These are phyloP conservation scores for Alloplasta piceator DNA, from an alignment of 2,888 invertebrate genomes.

Conservation along the genomic window DNA sequence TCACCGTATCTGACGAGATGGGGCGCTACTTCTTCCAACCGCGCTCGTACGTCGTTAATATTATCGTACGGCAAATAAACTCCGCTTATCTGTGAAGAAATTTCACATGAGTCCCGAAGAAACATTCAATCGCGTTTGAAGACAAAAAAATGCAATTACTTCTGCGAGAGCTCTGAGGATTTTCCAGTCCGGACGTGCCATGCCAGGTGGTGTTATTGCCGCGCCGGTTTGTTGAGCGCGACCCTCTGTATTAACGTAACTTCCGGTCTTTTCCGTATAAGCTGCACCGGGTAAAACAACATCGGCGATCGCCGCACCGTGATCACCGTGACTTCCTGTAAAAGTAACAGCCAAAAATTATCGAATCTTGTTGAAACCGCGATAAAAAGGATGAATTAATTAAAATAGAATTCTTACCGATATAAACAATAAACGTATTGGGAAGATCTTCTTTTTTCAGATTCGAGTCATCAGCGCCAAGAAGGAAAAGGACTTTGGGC, in stretches of 20 bases:
- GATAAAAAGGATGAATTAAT: neutral
- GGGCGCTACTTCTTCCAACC: slow-evolving; percentile 94
- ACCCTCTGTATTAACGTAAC: slow-evolving; percentile 99
- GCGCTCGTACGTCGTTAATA: slow-evolving; percentile 91
- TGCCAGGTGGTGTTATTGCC: slow-evolving; percentile 95
- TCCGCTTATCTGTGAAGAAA: slow-evolving; percentile 85
- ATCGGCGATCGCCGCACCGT: slow-evolving; percentile 96
- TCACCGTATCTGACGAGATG: slow-evolving; percentile 93
- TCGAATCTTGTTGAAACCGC: slow-evolving; percentile 8
- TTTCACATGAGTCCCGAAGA: neutral
- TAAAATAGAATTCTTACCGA: slow-evolving; percentile 84
- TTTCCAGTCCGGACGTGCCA: slow-evolving; percentile 99
- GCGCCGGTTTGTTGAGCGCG: slow-evolving; percentile 95
- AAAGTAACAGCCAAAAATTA: slow-evolving; percentile 29
- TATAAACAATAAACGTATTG: slow-evolving; percentile 94
- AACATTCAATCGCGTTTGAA: slow-evolving; percentile 17
- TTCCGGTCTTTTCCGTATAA: slow-evolving; percentile 99
- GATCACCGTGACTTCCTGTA: slow-evolving; percentile 97
- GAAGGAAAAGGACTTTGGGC: slow-evolving; percentile 93
- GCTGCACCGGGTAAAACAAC: slow-evolving; percentile 97
- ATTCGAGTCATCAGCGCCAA: slow-evolving; percentile 96
- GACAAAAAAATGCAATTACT: slow-evolving; percentile 84
- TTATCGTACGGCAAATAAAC: slow-evolving; percentile 93
- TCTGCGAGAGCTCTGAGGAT: slow-evolving; percentile 98
- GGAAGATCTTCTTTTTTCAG: slow-evolving; percentile 91